Percentiles rank a stretch among this genome's conserved stretches.
phyloP scores from a whole-genome alignment of 2,888 invertebrate species.

The Erebia aethiops region DNA sequence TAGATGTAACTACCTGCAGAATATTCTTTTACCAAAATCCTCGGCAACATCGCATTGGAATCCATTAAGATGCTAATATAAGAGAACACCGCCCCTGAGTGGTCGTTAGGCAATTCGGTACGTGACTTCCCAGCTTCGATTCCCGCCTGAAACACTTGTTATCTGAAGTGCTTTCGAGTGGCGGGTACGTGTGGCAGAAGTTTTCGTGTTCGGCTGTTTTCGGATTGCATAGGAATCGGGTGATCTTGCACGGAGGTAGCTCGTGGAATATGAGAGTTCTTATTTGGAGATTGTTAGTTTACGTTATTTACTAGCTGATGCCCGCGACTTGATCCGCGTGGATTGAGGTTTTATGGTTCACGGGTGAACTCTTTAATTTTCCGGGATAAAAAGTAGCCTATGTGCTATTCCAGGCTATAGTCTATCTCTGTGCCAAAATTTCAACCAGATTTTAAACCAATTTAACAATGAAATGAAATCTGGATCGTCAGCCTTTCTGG shows the following conservation, averaged over 20 bases:
- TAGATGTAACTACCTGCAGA: not conserved
- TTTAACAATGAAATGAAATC: no score
- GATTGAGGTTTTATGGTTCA: no score
- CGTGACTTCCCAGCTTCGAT: constrained; percentile 41
- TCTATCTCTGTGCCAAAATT: no score
- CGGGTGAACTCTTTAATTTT: no score
- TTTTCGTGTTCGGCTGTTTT: constrained; percentile 30
- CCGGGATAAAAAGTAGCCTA: no score
- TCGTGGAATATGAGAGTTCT: not conserved
- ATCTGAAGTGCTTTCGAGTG: constrained; percentile 32
- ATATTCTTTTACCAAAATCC: constrained; percentile 13
- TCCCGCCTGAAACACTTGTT: constrained; percentile 35
- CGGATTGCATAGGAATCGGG: constrained; percentile 10
- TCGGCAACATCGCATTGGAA: constrained; percentile 4
- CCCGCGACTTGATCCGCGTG: no score
- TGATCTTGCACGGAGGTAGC: not conserved
- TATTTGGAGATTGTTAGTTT: not conserved
- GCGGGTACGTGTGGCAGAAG: constrained; percentile 33
- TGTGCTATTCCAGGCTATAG: no score
- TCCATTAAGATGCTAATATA: constrained; percentile 39
- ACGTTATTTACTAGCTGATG: not conserved
- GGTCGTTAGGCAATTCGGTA: constrained; percentile 38
- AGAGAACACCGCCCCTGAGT: constrained; percentile 24
- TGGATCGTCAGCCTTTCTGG: no score
- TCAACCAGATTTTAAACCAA: no score